Evolutionary conservation across 2,113 vertebrate genomes (phyloP).

Genomic region (Oceanites oceanicus): DNA sequence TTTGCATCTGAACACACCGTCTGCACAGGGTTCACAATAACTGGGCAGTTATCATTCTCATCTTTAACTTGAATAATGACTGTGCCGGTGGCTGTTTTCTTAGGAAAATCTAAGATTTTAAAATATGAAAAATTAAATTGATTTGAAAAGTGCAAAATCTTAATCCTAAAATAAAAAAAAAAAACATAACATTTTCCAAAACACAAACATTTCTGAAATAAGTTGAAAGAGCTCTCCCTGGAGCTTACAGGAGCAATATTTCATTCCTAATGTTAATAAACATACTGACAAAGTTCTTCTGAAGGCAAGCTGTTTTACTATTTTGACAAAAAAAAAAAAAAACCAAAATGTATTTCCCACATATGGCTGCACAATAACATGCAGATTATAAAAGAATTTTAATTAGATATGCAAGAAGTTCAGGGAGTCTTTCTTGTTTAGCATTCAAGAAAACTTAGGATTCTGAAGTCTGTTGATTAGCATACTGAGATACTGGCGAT

Average conservation of each 20-base stretch:
- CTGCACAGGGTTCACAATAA: constrained; percentile 62
- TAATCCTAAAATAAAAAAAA: not conserved
- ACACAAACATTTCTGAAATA: not conserved
- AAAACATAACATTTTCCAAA: not conserved
- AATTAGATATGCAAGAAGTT: not conserved
- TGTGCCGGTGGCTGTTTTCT: constrained; percentile 88
- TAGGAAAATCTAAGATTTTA: constrained; percentile 71
- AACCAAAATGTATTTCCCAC: not conserved
- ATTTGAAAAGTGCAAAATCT: not conserved
- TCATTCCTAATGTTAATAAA: not conserved
- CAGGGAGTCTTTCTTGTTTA: not conserved
- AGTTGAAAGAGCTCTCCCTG: not conserved
- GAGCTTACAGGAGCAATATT: not conserved
- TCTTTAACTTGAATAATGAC: constrained; percentile 83
- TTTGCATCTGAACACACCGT: constrained; percentile 74
- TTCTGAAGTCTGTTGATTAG: not conserved
- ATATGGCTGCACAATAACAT: not conserved
- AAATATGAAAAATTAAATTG: not conserved
- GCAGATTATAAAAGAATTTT: not conserved
- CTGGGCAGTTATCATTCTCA: constrained; percentile 90
- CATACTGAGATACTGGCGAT: not conserved
- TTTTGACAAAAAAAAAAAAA: not conserved
- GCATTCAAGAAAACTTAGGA: not conserved
- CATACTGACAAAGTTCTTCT: not conserved
- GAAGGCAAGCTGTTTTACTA: not conserved